Base-by-base conservation (phyloP, 23 tunicate genomes). In the Halocynthia roretzi region DNA sequence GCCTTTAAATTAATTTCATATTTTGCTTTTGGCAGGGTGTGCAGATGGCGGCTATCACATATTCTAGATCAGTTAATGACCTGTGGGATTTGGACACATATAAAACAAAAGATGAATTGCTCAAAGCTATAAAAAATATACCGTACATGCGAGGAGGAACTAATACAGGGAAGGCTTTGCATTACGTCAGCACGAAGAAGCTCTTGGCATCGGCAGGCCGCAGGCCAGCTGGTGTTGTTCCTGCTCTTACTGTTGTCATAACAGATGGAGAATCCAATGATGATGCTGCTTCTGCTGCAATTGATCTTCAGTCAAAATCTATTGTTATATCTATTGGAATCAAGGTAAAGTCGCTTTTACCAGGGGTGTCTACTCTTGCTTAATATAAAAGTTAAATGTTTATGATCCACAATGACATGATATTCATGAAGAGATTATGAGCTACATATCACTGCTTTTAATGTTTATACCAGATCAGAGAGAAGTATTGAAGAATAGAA, bases 201-300 rank as follows among this genome's bases (percentile, higher is more conserved):
- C 76, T 75, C 62, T 20, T 56, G 2, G 71, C 71, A 14, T 21
- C 40, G 20, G 23, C 71, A 11, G 71, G 71, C 21, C 71, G 71
- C 11, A n/a, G 71, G 40, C 71, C 71, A 12, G 71, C 44, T 31
- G 44, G 44, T 31, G 44, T 31, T 10, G 90, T 81, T 54, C 71
- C 65, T 44, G 68, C 84, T 6, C 84, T 85, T 7, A 80, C 84
- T n/a, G 67, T 85, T 8, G 70, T 85, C 18, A 56, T 85, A 6
- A 85, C 90, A 23, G 84, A 85, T 71, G 90, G 90, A 7, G 61
- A 66, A 72, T 85, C 90, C 51, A 48, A 71, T 50, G 90, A 85
- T 83, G 81, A 76, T 62, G 83, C 81, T 49, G 57, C 70, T 14
- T 61, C 50, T 10, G 78, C 90, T n/a, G 68, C 90, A 52, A 50